Evolutionary conservation across 2,113 vertebrate species (phyloP), one percentile per base, ranked within the genome.

Genomic region (Cariama cristata): DNA sequence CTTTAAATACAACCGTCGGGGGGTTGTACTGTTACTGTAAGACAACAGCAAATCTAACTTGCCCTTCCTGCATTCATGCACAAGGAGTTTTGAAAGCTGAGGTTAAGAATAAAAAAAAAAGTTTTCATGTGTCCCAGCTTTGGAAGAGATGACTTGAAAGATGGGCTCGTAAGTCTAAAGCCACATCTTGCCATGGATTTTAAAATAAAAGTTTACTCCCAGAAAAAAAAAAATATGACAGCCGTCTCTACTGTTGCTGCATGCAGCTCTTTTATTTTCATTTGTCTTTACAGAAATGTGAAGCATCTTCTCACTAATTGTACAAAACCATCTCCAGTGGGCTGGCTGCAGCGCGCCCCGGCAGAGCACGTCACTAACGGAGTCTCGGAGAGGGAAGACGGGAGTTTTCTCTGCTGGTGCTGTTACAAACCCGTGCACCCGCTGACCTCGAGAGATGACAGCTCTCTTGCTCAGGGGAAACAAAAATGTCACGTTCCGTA

Each of bases 251-350:
- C 56, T 85, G 60, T 95, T 98, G 99, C 98, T 99, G 98, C 99
- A 99, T 99, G 99, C 99, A 98, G 98, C 97, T 84, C 98, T 93
- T 99, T 99, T 98, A 98, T 99, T 99, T 86, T 82, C 97, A 16
- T 68, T 86, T 79, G 47, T 98, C 98, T 98, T 95, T 97, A 98
- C 98, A 98, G 96, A 96, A 93, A 96, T 19, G 88, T 98, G 98
- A 98, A 98, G 98, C 97, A 86, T 95, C 98, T 97, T 96, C 93
- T 96, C 97, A 97, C 94, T 96, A 71, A 98, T 98, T 90, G 98
- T 98, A 99, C 98, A 98, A 99, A 99, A 59, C 6, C 86, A 18
- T 94, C 91, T 88, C 91, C 68, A 58, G 91, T 47, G 47, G 93
- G 90, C 95, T 68, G 89, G 56, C 88, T 90, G 95, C 97, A 86